Base-by-base conservation (phyloP, 2,797 vertebrate genomes). In the Acrossocheilus fasciatus region DNA sequence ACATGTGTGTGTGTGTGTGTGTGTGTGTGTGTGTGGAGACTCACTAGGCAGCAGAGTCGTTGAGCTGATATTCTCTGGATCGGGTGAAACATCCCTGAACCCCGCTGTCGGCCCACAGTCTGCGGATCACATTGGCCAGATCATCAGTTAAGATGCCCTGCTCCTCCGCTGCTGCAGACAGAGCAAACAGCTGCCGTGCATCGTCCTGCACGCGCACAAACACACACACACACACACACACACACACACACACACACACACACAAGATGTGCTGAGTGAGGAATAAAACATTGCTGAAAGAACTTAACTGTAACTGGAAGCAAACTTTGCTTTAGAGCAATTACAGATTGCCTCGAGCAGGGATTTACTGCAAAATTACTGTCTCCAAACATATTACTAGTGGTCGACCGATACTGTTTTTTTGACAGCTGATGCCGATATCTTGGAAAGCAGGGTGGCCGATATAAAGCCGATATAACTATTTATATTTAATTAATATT, bases 21-120 rank as follows among this genome's bases (percentile, higher is more conserved):
- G 36, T 39, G 36, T 39, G 36, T 39, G 36, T 39, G 36, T 26
- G 39, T 5, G 20, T 0, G 9, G 20, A 26, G 36, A 88, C 83
- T 89, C n/a, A 87, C 98, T 99, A 99, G 91, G 98, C 98, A 14
- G 98, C 98, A 0, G 98, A 99, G 93, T 99, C 98, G 0, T 99
- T 99, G 89, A 99, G 98, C 92, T 99, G 98, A 94, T 99, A 99
- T 91, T 99, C 98, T 88, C 98, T 94, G 2, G 98, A 97, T 85
- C 98, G 97, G 20, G 95, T 90, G 85, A 99, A 99, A 93, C 98
- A 99, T 86, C 94, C 95, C 95, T 99, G 97, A 86, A 99, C 97
- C 9, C 98, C 97, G 0, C 95, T 92, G 93, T 99, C 98, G 4
- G 95, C 95, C 98, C 98, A 99, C 92, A 99, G 94, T 88, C 98